Evolutionary conservation across 2,888 invertebrate genomes (phyloP).

Genomic region (Nipponacmea schrenckii): DNA sequence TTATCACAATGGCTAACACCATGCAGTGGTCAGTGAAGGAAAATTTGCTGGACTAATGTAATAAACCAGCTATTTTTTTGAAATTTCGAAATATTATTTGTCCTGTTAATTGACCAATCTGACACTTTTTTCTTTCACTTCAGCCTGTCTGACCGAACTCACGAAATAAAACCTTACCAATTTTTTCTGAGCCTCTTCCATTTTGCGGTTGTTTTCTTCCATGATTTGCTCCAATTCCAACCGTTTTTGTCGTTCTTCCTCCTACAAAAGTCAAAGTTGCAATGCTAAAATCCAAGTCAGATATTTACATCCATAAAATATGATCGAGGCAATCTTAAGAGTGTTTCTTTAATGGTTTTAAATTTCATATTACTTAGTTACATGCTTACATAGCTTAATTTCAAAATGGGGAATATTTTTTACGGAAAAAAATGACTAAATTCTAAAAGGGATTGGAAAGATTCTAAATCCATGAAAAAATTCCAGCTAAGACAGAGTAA

Average conservation of each 20-base stretch:
- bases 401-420: constrained; percentile 10
- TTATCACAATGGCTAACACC: neutral
- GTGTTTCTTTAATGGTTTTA: no score
- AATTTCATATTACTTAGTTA: no score
- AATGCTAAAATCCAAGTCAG: constrained; percentile 5
- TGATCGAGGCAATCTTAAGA: no score
- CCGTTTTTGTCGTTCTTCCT: constrained; percentile 95
- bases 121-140: no score
- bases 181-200: constrained; percentile 96
- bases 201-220: constrained; percentile 97
- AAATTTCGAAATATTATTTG: no score
- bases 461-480: constrained; percentile 10
- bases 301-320: neutral
- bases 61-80: no score
- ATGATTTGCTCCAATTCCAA: constrained; percentile 95
- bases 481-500: no score
- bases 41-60: no score
- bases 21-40: no score
- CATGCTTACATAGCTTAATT: no score
- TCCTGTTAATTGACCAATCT: no score
- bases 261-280: constrained; percentile 74
- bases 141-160: no score
- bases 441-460: constrained; percentile 23
- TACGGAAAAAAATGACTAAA: constrained; percentile 20
- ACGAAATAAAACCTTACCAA: constrained; percentile 77